These are phyloP conservation scores for Gopherus flavomarginatus DNA, from an alignment of 2,113 vertebrate genomes.

Conservation along the genomic window DNA sequence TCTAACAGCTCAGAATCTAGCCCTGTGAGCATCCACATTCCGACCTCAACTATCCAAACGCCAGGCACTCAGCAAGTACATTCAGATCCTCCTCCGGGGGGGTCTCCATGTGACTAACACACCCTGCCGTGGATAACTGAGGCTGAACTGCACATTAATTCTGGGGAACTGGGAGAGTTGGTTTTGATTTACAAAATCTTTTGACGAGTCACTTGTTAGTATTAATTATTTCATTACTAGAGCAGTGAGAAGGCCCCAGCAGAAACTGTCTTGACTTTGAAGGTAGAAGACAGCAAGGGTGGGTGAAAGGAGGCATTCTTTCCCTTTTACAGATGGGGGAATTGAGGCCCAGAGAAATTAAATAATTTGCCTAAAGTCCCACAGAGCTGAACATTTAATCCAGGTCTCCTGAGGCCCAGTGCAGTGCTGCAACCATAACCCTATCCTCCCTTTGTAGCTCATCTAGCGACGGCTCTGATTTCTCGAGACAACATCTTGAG, in stretches of 20 bases:
- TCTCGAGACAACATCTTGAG: background rate
- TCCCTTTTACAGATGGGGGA: background rate
- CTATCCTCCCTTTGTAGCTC: background rate
- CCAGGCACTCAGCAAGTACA: rapidly evolving
- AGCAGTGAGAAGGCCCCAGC: background rate
- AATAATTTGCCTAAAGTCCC: background rate
- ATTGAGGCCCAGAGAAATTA: rapidly evolving
- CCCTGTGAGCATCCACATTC: background rate
- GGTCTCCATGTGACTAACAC: rapidly evolving
- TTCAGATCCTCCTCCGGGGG: background rate
- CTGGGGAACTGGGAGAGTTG: background rate
- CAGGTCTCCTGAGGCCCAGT: background rate
- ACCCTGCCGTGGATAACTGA: background rate
- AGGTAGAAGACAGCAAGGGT: background rate
- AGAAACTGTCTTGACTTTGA: background rate
- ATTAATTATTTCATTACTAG: background rate
- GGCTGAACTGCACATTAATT: rapidly evolving
- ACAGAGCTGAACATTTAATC: background rate
- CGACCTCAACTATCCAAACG: rapidly evolving
- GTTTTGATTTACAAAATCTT: background rate
- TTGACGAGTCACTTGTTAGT: background rate
- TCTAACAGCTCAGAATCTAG: background rate
- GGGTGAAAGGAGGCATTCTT: background rate
- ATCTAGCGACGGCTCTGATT: background rate
- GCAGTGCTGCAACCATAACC: background rate